Percentiles rank a stretch among this genome's conserved stretches.
phyloP scores from a whole-genome alignment of 64 coral and sea anemone species.

The Stichodactyla mertensii region DNA sequence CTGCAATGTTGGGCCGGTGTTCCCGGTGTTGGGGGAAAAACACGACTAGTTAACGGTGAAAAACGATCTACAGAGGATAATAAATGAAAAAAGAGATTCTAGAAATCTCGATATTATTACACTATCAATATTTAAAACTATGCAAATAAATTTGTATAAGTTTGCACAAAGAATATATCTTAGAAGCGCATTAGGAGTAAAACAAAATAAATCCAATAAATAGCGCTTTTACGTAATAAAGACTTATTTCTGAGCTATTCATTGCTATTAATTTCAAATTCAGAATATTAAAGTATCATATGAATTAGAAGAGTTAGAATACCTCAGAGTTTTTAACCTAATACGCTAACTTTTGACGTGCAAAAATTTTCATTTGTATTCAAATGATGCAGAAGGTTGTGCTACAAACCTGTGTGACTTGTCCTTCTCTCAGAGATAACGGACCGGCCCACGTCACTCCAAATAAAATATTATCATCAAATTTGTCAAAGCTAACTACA shows the following conservation, averaged over 20 bases:
- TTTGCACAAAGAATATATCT: neutral
- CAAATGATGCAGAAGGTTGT: slow-evolving; percentile 14
- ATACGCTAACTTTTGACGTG: neutral
- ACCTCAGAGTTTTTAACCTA: no score
- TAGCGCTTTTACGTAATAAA: neutral
- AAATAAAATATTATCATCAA: slow-evolving; percentile 39
- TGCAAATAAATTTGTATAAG: neutral
- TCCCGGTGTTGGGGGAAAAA: no score
- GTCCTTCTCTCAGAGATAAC: slow-evolving; percentile 56
- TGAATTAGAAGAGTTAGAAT: no score
- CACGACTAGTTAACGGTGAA: no score
- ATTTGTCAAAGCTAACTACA: slow-evolving; percentile 19
- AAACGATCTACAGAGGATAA: no score
- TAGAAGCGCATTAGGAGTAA: neutral
- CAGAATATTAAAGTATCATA: no score
- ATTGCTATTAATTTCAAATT: neutral
- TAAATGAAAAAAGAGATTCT: no score
- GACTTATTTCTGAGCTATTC: neutral
- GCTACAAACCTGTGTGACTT: slow-evolving; percentile 57
- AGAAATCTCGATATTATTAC: no score
- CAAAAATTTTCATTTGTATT: neutral
- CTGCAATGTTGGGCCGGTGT: no score
- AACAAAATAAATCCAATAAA: no score
- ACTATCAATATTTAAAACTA: neutral
- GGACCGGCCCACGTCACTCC: slow-evolving; percentile 82